Percentiles rank a stretch among this genome's conserved stretches.
Evolutionary conservation across 2,888 invertebrate species (phyloP).

Genomic region (Andrena camellia): DNA sequence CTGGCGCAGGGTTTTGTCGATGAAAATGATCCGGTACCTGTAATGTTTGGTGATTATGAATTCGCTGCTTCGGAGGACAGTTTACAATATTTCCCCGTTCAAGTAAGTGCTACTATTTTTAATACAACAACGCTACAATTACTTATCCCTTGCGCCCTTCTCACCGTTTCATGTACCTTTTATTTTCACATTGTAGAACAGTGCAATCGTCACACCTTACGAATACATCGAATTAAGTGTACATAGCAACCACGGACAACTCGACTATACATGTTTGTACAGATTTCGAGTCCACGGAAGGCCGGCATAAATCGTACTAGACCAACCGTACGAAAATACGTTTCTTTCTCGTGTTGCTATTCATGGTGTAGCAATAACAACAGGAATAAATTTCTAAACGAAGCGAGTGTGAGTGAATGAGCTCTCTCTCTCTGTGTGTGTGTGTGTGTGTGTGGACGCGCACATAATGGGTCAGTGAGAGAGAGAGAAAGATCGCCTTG

Average conservation of each 20-base stretch:
- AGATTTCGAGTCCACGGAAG: slow-evolving; percentile 98
- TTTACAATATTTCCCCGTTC: slow-evolving; percentile 95
- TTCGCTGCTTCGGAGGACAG: slow-evolving; percentile 93
- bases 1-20: slow-evolving; percentile 90
- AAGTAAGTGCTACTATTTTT: slow-evolving; percentile 80
- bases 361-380: slow-evolving; percentile 8
- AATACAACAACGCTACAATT: not conserved
- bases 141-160: not conserved
- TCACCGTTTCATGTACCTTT: not conserved
- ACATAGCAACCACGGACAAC: slow-evolving; percentile 97
- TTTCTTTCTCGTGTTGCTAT: not conserved
- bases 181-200: slow-evolving; percentile 74
- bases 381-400: not conserved
- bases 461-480: too few relatives aligned
- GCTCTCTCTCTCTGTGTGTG: too few relatives aligned
- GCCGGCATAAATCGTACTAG: slow-evolving; percentile 75
- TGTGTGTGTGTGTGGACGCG: too few relatives aligned
- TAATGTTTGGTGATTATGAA: slow-evolving; percentile 94
- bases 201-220: slow-evolving; percentile 85
- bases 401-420: not conserved
- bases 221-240: slow-evolving; percentile 95
- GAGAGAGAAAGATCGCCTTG: not conserved
- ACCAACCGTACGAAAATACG: not conserved
- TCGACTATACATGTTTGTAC: slow-evolving; percentile 98
- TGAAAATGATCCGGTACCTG: slow-evolving; percentile 92